Conservation (phyloP, 2,797 vertebrate species). For the Simalia tracyae region DNA sequence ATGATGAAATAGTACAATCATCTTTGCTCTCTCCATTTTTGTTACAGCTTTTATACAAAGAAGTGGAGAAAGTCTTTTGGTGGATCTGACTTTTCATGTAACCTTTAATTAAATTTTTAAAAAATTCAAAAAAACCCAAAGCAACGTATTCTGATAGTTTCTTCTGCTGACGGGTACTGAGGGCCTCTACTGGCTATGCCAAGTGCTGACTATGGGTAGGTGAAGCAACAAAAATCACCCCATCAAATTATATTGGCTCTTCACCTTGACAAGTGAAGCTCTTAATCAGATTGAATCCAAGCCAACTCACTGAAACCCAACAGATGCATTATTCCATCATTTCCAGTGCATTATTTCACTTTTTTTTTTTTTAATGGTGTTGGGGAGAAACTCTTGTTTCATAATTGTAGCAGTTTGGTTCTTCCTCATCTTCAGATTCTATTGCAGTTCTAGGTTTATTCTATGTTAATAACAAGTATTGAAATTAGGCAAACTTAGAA, state of each 20-base stretch:
- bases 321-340: background rate
- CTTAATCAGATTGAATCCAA: background rate
- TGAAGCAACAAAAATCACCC: background rate
- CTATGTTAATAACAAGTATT: background rate
- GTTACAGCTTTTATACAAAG: too few relatives aligned
- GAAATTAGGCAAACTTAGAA: background rate
- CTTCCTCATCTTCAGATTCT: background rate
- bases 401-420: background rate
- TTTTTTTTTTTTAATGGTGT: background rate
- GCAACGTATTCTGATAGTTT: background rate
- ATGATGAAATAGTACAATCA: background rate
- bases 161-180: background rate
- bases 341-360: background rate
- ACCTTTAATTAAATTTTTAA: background rate
- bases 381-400: background rate
- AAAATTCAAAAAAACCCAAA: background rate
- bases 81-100: background rate
- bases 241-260: background rate
- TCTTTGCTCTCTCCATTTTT: background rate
- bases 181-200: background rate
- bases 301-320: background rate
- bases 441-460: background rate
- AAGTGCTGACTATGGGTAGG: background rate
- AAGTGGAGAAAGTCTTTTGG: background rate
- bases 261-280: background rate